Conservation (phyloP, 2,113 vertebrate species). For the Ammodytes marinus region DNA sequence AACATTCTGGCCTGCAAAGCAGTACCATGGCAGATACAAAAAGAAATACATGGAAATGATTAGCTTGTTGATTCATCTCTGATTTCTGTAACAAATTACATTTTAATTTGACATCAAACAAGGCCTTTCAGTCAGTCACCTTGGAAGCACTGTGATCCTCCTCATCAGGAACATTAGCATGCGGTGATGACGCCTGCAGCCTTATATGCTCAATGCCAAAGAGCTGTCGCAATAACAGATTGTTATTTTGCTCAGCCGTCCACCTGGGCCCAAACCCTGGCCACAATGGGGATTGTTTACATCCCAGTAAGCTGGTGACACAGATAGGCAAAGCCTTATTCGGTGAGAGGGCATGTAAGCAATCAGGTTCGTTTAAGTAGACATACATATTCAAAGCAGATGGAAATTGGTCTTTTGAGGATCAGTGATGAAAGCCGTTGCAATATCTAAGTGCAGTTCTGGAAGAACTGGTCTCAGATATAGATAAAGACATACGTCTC, state of each 20-base stretch:
- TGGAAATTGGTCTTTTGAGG: constrained; percentile 61
- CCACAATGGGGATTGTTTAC: constrained; percentile 37
- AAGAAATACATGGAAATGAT: constrained; percentile 22
- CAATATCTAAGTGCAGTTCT: constrained; percentile 61
- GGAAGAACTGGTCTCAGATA: constrained; percentile 44
- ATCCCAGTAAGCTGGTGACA: constrained; percentile 46
- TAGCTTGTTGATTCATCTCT: constrained; percentile 29
- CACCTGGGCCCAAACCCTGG: constrained; percentile 43
- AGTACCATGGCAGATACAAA: neutral
- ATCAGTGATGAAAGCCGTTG: constrained; percentile 79
- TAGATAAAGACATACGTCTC: constrained; percentile 30
- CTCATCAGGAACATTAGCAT: constrained; percentile 54
- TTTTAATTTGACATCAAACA: constrained; percentile 61
- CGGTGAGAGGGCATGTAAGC: constrained; percentile 28
- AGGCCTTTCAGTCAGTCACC: constrained; percentile 54
- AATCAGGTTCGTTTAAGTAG: constrained; percentile 55
- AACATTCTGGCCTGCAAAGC: neutral
- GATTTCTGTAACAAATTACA: constrained; percentile 33
- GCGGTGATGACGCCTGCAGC: constrained; percentile 48
- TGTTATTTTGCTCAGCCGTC: constrained; percentile 49
- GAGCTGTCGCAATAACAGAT: constrained; percentile 57
- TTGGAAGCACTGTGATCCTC: constrained; percentile 26
- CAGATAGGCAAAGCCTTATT: constrained; percentile 29
- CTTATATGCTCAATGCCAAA: constrained; percentile 53
- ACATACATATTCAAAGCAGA: constrained; percentile 69